Base-by-base conservation (phyloP, 2,113 vertebrate species). In the Rhea americana region DNA sequence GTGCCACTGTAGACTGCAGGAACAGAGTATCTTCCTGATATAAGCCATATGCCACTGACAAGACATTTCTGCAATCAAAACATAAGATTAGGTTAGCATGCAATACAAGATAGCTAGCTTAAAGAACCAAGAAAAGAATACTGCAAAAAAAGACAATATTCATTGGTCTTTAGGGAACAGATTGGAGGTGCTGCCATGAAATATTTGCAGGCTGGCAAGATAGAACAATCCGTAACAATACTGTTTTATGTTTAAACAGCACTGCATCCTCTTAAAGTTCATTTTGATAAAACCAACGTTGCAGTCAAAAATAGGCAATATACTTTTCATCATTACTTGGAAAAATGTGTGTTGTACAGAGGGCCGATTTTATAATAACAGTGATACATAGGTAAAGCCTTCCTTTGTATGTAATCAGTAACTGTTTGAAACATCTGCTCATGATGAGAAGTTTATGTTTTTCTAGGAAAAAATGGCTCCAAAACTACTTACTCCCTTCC, bases 51-150 rank as follows among this genome's bases (percentile, higher is more conserved):
- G 32, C 98, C 95, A 50, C 96, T 96, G 92, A 97, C 84, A 47
- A 98, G 87, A 93, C 98, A 99, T 51, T 97, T 96, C 99, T 99
- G 95, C 63, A 58, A 14, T 3, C 91, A 26, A 94, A 74, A 51
- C 8, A 35, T 2, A 45, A 59, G 32, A n/a, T 11, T 15, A 9
- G 17, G 37, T 65, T 21, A 61, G 45, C 0, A 0, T 20, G 25
- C 16, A 11, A 9, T 5, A 61, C n/a, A 39, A 28, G 25, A 11
- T 2, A 65, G 53, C 18, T 41, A 25, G 14, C 15, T 8, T 6
- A 6, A 47, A 30, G 11, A 87, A 66, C 24, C 59, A 43, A 47
- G 37, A 25, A n/a, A 79, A 56, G 22, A 41, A 62, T 2, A 30
- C 13, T 5, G 32, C 37, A n/a, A 37, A 76, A 37, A 76, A 51